Base-by-base conservation (phyloP, 2,797 vertebrate genomes). In the Bradypus variegatus region DNA sequence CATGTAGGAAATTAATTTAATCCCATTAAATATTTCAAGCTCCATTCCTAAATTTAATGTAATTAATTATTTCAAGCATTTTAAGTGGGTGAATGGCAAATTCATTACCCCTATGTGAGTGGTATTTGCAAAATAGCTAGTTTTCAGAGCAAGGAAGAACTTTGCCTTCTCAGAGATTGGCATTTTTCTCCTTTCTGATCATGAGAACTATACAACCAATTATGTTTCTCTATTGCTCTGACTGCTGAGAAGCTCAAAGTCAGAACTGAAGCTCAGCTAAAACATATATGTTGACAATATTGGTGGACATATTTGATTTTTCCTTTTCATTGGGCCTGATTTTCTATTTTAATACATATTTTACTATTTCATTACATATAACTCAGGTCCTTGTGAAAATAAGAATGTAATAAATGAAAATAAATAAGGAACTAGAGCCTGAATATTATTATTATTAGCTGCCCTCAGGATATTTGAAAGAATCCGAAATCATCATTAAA, bases 21-120 rank as follows among this genome's bases (percentile, higher is more conserved):
- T 86, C 90, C 29, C 14, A 79, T 92, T 67, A 92, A 75, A 83
- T 75, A 87, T 91, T 92, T 86, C 75, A 86, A 89, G 38, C 33
- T n/a, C 33, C 33, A 88, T 76, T 86, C 31, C 72, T 89, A 93
- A 93, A 91, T 90, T 69, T 82, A 89, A 81, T 84, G 38, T 81
- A 85, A 92, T 87, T 89, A 89, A 85, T 83, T 69, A 25, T 95
- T 87, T 25, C 80, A 96, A 85, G n/a, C 70, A 85, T 65, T 95
- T 77, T 88, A 90, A 94, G 58, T 87, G 16, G 58, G 41, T 50
- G 48, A 91, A 90, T 67, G 60, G 41, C 64, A 91, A 81, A 90
- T 48, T 88, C 77, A 90, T 1, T 78, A 29, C 53, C 48, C 38
- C 84, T 11, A 31, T 41, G 3, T 41, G 72, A 83, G 19, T 41